These are phyloP conservation scores for Calyptommatus sinebrachiatus DNA, from an alignment of 2,113 vertebrate genomes.

Conservation along the genomic window DNA sequence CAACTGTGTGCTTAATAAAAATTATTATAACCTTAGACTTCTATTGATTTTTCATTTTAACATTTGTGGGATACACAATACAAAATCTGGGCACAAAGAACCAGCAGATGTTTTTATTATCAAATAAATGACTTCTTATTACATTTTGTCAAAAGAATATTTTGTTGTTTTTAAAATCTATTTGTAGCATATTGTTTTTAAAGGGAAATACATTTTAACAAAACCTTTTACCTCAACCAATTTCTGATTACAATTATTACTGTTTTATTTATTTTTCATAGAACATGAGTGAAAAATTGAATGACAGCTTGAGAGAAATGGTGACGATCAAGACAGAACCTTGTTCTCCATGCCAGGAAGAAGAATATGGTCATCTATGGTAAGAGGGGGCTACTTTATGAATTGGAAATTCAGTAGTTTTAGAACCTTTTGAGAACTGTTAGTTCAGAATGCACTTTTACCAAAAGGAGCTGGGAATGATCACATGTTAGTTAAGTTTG, in stretches of 20 bases:
- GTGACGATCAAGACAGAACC: constrained; percentile 78
- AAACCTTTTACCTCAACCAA: constrained; percentile 33
- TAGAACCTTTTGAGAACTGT: not conserved
- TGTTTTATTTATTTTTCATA: constrained; percentile 51
- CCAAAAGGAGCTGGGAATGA: too few species aligned
- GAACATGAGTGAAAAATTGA: constrained; percentile 82
- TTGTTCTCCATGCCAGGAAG: constrained; percentile 71
- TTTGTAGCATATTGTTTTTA: not conserved
- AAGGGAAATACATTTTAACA: constrained; percentile 30
- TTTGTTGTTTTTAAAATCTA: not conserved
- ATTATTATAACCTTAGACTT: not conserved
- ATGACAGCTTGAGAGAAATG: constrained; percentile 79
- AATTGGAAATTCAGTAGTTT: not conserved
- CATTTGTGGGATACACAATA: not conserved
- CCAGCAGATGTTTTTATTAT: not conserved
- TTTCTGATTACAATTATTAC: not conserved
- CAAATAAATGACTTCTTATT: not conserved
- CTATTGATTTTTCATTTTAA: rapidly evolving
- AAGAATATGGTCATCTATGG: constrained; percentile 79
- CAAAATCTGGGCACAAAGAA: rapidly evolving
- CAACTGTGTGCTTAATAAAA: not conserved
- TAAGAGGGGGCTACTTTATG: constrained; percentile 45
- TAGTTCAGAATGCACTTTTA: too few species aligned
- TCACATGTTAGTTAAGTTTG: too few species aligned
- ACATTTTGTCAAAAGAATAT: not conserved